These are phyloP conservation scores for Antheraea yamamai DNA, from an alignment of 2,888 invertebrate genomes.

Conservation along the genomic window DNA sequence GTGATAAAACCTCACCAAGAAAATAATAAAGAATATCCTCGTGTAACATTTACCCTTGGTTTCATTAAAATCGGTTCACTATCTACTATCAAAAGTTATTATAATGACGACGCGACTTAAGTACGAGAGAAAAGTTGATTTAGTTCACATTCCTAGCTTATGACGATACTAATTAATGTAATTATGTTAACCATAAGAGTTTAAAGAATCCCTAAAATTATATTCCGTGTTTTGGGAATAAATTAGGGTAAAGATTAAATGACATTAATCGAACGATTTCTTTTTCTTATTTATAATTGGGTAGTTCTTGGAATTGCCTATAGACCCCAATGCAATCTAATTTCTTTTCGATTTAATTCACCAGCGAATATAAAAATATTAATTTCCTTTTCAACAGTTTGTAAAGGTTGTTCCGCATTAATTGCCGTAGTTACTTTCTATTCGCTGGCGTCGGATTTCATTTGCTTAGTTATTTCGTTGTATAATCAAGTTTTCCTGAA, in stretches of 20 bases:
- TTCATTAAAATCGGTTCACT: no score
- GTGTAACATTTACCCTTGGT: no score
- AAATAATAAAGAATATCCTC: no score
- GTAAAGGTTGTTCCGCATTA: conserved; percentile 9
- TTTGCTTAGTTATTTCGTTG: conserved; percentile 9
- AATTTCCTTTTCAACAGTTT: conserved; percentile 1
- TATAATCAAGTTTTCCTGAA: conserved; percentile 10
- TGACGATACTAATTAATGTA: neutral
- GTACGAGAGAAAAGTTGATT: no score
- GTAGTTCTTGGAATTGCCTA: neutral
- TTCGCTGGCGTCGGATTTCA: conserved; percentile 2
- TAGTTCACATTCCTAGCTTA: neutral
- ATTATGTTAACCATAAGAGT: neutral
- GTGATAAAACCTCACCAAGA: no score
- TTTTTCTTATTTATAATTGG: neutral
- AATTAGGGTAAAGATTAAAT: neutral
- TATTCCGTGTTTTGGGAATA: neutral
- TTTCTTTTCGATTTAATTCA: neutral
- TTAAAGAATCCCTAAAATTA: neutral
- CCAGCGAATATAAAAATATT: neutral
- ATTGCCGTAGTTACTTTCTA: conserved; percentile 13
- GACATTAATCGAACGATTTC: neutral
- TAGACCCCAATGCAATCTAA: neutral
- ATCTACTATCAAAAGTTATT: no score
- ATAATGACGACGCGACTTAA: no score